Evolutionary conservation across 1,140 invertebrate genomes (phyloP), one percentile per base, ranked within the genome.

Genomic region (Zophobas morio): DNA sequence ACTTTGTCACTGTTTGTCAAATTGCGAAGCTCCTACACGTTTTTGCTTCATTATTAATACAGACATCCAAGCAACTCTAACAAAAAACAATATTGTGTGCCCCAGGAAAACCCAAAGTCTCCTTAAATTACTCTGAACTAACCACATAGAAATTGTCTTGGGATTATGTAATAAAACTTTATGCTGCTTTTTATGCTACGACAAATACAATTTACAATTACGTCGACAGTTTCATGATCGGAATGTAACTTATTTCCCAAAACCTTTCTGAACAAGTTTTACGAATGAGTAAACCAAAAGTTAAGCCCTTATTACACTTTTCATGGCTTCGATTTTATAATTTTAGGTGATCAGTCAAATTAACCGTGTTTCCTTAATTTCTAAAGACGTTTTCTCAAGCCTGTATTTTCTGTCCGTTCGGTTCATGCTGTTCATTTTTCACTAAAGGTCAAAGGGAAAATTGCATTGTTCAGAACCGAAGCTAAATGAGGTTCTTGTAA

Each of bases 331-430:
- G n/a, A 51, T 2, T 4, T 20, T 51, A n/a, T 51, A 51, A n/a
- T 51, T 51, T 3, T 33, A 66, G 39, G 60, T 66, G 60, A 66
- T 66, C 33, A 66, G 37, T 42, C 60, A 66, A 66, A 66, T 66
- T 20, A 33, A 42, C 33, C 37, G 39, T 20, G 60, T 39, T 66
- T 66, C 60, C 36, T 66, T 66, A 66, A 66, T 42, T 42, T 42
- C 60, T 36, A 42, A 42, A n/a, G n/a, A 66, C 37, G 33, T 33
- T 36, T 66, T 3, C 37, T n/a, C 4, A 2, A 20, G n/a, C 37
- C 39, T 2, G 39, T 63, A 63, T 37, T 66, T 66, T 66, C 49
- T 46, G 35, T 36, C 39, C 40, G 40, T 63, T 46, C 4, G 60
- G 60, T 42, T 66, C 42, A 32, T 66, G 60, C 42, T 66, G n/a